A percentile compares a stretch with the other conserved stretches of the same genome.
These are phyloP conservation scores for Hycleus phaleratus DNA, from an alignment of 1,140 invertebrate species.

Conservation along the genomic window DNA sequence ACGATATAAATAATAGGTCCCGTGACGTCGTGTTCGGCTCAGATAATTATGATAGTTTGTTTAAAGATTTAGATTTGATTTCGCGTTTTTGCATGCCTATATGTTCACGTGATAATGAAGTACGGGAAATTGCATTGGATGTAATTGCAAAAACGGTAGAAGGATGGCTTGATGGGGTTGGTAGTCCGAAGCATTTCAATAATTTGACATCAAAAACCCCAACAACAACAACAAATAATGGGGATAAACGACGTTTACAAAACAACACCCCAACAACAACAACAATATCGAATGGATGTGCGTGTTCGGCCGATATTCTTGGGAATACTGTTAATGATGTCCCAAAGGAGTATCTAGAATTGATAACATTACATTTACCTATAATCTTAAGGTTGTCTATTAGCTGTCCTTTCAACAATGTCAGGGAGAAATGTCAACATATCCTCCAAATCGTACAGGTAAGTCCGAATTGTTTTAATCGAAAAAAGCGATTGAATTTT, in stretches of 20 bases:
- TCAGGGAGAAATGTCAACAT: slow-evolving; percentile 49
- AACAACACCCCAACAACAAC: slow-evolving; percentile 5
- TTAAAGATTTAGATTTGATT: slow-evolving; percentile 46
- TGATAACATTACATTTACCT: slow-evolving; percentile 50
- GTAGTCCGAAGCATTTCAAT: slow-evolving; percentile 40
- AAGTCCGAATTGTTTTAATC: slow-evolving; percentile 20
- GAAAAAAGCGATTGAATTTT: not conserved
- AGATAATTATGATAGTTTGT: slow-evolving; percentile 26
- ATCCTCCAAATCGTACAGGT: slow-evolving; percentile 52
- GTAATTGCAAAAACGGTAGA: slow-evolving; percentile 49
- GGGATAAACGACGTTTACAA: slow-evolving; percentile 14
- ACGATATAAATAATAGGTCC: slow-evolving; percentile 19
- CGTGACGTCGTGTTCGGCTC: slow-evolving; percentile 5
- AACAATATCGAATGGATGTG: slow-evolving; percentile 18
- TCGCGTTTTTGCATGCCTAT: slow-evolving; percentile 47
- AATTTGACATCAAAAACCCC: too few species aligned
- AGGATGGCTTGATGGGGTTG: slow-evolving; percentile 49
- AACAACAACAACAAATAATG: not conserved
- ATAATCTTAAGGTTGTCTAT: slow-evolving; percentile 50
- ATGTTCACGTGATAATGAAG: slow-evolving; percentile 46
- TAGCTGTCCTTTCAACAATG: slow-evolving; percentile 51
- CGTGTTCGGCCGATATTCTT: slow-evolving; percentile 26
- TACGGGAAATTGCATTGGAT: slow-evolving; percentile 47
- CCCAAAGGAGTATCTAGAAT: slow-evolving; percentile 45
- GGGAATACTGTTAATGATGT: slow-evolving; percentile 44